A percentile compares a stretch with the other conserved stretches of the same genome.
Conservation (phyloP, 2,113 vertebrate species). For the Pteruthius melanotis region DNA sequence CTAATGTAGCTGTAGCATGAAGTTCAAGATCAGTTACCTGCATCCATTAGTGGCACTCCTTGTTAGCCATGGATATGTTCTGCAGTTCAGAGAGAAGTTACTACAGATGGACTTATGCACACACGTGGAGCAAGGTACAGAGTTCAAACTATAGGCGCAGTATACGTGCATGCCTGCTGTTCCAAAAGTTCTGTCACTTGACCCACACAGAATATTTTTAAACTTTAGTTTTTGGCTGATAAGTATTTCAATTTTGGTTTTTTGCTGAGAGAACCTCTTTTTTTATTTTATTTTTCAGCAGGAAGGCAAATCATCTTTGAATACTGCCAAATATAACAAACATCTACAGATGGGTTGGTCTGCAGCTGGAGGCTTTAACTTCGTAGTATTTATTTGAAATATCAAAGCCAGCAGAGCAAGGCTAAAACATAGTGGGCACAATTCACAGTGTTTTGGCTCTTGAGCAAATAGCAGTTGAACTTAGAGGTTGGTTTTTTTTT, state of each 20-base stretch:
- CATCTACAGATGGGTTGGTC: constrained; percentile 82
- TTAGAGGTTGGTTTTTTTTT: constrained; percentile 66
- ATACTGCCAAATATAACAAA: constrained; percentile 82
- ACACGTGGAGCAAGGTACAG: neutral
- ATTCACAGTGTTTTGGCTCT: constrained; percentile 81
- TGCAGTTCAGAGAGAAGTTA: neutral
- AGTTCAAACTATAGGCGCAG: neutral
- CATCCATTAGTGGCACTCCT: neutral
- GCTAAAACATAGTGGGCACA: constrained; percentile 76
- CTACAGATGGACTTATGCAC: neutral
- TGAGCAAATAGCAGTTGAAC: constrained; percentile 81
- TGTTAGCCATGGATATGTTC: neutral
- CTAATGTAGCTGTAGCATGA: neutral
- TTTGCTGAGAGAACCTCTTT: constrained; percentile 68
- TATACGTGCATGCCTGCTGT: neutral
- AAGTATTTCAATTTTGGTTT: constrained; percentile 69
- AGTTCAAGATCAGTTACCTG: neutral
- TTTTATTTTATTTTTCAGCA: constrained; percentile 63
- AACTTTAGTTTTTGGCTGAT: constrained; percentile 56
- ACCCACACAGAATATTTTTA: constrained; percentile 40
- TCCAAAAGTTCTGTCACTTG: constrained; percentile 48
- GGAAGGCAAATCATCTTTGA: constrained; percentile 77
- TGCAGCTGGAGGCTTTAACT: constrained; percentile 84
- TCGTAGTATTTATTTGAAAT: constrained; percentile 82
- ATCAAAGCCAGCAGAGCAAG: constrained; percentile 78